Conservation (phyloP, 2,888 invertebrate species). For the Temnothorax ravouxi region DNA sequence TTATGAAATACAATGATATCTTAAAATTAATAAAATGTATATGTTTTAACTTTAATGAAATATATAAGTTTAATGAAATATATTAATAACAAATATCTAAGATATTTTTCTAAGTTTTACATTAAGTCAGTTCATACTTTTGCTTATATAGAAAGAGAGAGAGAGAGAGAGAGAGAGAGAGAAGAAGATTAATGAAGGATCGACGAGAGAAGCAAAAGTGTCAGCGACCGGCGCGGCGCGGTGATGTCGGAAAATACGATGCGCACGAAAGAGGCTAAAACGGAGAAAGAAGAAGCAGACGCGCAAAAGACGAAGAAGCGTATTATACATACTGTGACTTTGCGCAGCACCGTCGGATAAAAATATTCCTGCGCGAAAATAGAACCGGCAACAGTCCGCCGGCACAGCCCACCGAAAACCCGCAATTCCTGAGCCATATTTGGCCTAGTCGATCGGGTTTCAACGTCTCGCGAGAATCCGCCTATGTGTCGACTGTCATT, state of each 20-base stretch:
- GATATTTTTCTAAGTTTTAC: too few species aligned
- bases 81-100: neutral
- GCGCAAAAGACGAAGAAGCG: conserved; percentile 68
- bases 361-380: conserved; percentile 79
- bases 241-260: conserved; percentile 22
- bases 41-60: too few species aligned
- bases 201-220: conserved; percentile 9
- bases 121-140: too few species aligned
- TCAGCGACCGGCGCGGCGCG: neutral
- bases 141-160: too few species aligned
- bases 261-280: conserved; percentile 42
- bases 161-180: too few species aligned
- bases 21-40: too few species aligned
- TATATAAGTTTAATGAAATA: too few species aligned
- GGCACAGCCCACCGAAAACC: conserved; percentile 71
- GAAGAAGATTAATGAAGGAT: neutral
- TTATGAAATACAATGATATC: too few species aligned
- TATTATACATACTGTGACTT: conserved; percentile 74
- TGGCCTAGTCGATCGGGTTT: conserved; percentile 79
- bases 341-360: conserved; percentile 76
- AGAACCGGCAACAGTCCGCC: conserved; percentile 70
- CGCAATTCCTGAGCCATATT: conserved; percentile 78
- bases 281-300: conserved; percentile 36
- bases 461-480: conserved; percentile 54
- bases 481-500: neutral